Percentiles rank a stretch among this genome's conserved stretches.
Conservation (phyloP, 2,888 invertebrate species). For the Drosophila falleni region DNA sequence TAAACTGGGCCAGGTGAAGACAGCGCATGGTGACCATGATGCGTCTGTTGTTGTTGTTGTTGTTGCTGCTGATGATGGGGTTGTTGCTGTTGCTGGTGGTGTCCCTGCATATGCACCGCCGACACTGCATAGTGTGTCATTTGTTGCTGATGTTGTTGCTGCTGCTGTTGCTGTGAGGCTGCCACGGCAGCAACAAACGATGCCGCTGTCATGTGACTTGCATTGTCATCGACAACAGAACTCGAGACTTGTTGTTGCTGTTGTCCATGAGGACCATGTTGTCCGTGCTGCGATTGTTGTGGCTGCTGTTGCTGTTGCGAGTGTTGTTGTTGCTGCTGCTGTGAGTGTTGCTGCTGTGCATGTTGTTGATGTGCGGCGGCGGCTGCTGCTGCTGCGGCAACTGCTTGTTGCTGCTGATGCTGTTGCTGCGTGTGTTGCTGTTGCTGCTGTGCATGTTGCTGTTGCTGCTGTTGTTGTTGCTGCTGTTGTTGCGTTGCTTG, state of each 20-base stretch:
- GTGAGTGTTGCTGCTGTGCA: constrained; percentile 40
- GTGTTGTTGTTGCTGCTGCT: constrained; percentile 63
- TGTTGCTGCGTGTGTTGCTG: constrained; percentile 34
- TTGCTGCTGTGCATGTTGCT: constrained; percentile 46
- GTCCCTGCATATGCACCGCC: constrained; percentile 84
- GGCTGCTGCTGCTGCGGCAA: constrained; percentile 27
- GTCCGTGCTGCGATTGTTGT: constrained; percentile 35
- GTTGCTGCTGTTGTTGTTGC: constrained; percentile 38
- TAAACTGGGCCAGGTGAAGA: constrained; percentile 84
- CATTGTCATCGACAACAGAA: constrained; percentile 70
- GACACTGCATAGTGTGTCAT: constrained; percentile 83
- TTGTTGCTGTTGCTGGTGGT: constrained; percentile 58
- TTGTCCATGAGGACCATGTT: constrained; percentile 40
- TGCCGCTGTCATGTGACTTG: constrained; percentile 79
- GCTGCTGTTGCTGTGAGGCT: constrained; percentile 80
- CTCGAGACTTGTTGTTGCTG: constrained; percentile 54
- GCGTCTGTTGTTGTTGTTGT: constrained; percentile 34
- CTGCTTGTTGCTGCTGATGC: constrained; percentile 46
- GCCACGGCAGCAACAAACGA: constrained; percentile 83
- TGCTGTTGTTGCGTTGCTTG: constrained; percentile 37
- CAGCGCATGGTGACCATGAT: constrained; percentile 82
- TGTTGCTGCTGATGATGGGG: constrained; percentile 50
- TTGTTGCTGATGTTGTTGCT: constrained; percentile 75
- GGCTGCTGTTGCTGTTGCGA: constrained; percentile 61
- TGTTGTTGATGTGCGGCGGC: constrained; percentile 31